phyloP scores from a whole-genome alignment of 2,113 vertebrate species.

The Equus quagga region DNA sequence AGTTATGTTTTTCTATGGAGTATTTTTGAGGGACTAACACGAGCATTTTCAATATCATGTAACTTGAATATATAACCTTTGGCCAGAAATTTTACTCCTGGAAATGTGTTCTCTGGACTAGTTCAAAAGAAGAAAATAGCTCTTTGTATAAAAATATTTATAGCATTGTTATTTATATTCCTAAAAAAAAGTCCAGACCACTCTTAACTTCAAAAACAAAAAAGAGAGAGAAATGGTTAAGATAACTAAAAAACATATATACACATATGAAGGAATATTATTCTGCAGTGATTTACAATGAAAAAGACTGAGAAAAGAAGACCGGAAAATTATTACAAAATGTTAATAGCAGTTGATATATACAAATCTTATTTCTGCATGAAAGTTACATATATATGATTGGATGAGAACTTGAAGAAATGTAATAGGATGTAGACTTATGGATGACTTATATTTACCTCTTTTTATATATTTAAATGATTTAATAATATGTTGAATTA shows the following conservation, averaged over 20 bases:
- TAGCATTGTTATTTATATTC: not conserved
- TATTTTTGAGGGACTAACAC: not conserved
- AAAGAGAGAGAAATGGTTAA: not conserved
- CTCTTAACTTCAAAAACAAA: conserved; percentile 32
- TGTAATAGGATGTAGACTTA: not conserved
- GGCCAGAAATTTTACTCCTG: conserved; percentile 31
- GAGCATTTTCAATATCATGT: not conserved
- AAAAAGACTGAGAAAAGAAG: not conserved
- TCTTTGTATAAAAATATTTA: not conserved
- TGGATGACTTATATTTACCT: not conserved
- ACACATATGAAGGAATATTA: not conserved
- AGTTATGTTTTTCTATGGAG: not conserved
- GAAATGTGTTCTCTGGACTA: not conserved
- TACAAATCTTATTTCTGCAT: not conserved
- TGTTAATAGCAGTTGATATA: not conserved
- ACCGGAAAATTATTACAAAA: not conserved
- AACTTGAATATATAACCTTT: not conserved
- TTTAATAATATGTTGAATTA: not conserved
- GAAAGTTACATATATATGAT: not conserved
- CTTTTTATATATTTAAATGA: not conserved
- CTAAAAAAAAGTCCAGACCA: conserved; percentile 5
- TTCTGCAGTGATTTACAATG: not conserved
- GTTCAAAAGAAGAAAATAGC: conserved; percentile 18
- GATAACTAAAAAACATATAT: not conserved
- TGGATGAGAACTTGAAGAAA: conserved; percentile 29